Evolutionary conservation across 2,888 invertebrate species (phyloP), one percentile per base, ranked within the genome.

Genomic region (Synanthedon vespiformis): DNA sequence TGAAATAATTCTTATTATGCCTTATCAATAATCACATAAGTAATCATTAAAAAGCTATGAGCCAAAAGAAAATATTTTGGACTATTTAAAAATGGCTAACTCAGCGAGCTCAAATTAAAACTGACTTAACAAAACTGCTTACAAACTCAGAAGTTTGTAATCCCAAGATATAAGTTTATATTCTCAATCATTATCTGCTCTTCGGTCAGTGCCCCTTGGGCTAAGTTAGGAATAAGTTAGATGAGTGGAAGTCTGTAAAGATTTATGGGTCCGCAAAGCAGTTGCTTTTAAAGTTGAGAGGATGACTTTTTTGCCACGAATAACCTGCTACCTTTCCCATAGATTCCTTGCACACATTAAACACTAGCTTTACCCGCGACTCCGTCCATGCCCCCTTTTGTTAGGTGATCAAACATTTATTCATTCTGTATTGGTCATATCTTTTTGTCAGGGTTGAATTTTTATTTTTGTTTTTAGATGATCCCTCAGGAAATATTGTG

Each of bases 241-340:
- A 65, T 61, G 61, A 56, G 56, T 51, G 18, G 16, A 48, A 18
- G 55, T 54, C 57, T 55, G 41, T 49, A 51, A 61, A 61, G 61
- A 72, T 72, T 72, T 71, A 72, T 69, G 56, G 57, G 48, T 50
- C 49, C 51, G 50, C 49, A 48, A 48, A 49, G 54, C 54, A 51
- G 53, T 54, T 51, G 34, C 40, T 53, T 44, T 44, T 13, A 44
- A 44, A 44, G n/a, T 44, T 11, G 13, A 44, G 11, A n/a, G 44
- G 27, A 34, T 44, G 13, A 27, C 22, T 47, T 40, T 40, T 5
- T n/a, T 16, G 40, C 16, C 3, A 41, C 22, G 11, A 13, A 22
- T 13, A 13, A 27, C 51, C 22, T 22, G 5, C 22, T 22, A 22
- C 22, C 22, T 22, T 22, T 22, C 22, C 22, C 22, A 22, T 22